Conservation (phyloP, 2,113 vertebrate species). For the Amblyornis subalaris region DNA sequence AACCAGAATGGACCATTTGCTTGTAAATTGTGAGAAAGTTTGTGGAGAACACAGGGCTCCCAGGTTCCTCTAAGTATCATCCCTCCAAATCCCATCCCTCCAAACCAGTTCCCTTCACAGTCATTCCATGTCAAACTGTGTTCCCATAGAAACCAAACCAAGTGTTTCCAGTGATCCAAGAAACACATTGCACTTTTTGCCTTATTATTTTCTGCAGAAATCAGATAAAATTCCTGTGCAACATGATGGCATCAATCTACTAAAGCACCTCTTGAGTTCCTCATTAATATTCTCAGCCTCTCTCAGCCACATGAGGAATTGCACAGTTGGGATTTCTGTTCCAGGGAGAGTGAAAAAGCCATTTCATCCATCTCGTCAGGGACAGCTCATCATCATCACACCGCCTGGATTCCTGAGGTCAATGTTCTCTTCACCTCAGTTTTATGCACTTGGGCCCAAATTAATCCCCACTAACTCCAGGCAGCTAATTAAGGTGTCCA, state of each 20-base stretch:
- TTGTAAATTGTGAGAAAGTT: conserved; percentile 20
- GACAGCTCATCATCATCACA: background rate
- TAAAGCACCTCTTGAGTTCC: background rate
- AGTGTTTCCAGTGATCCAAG: background rate
- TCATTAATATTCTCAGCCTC: background rate
- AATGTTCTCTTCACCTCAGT: background rate
- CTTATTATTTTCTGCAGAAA: background rate
- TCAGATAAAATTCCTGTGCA: background rate
- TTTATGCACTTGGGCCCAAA: background rate
- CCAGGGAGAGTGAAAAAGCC: background rate
- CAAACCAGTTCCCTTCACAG: background rate
- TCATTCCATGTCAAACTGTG: background rate
- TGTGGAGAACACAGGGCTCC: background rate
- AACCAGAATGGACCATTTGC: background rate
- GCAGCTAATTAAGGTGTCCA: background rate
- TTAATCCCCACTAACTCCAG: background rate
- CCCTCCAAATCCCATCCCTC: background rate
- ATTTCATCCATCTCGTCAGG: background rate
- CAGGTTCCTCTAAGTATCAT: background rate
- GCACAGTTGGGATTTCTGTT: background rate
- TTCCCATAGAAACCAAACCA: background rate
- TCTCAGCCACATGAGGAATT: background rate
- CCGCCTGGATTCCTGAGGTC: background rate
- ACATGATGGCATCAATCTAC: background rate
- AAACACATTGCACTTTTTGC: background rate